Base-by-base conservation (phyloP, 1,140 invertebrate genomes). In the Pomacea maculata region DNA sequence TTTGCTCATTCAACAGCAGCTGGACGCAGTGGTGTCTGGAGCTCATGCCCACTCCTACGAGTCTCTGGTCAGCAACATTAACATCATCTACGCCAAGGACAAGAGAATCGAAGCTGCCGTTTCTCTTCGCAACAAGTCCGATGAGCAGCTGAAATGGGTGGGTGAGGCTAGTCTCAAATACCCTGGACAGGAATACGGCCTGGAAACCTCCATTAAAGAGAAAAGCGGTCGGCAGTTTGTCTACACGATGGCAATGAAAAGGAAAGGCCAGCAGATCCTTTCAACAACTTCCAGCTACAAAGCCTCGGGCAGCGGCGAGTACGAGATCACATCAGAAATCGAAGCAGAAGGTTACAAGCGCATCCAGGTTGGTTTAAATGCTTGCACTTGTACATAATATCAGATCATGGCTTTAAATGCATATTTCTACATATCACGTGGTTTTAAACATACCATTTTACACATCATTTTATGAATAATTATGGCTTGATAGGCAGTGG, bases 161-260 rank as follows among this genome's bases (percentile, higher is more conserved):
- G 82, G 81, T 4, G 80, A 76, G 17, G 79, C 61, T 52, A 82
- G 61, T 19, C 83, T 86, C 34, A 63, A 55, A 29, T 87, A 83
- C 80, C 87, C 86, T 25, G 86, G 86, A 34, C 25, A 73, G 25
- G 19, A 57, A 57, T 57, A 45, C 75, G 29, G 67, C 57, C 12
- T 77, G 63, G 75, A 77, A 34, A 77, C 55, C 64, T 9, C n/a
- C 29, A 29, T 77, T 25, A 77, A 25, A 12, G 67, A 68, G 63
- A 67, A 77, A 63, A 77, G 54, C 7, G 29, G 29, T 65, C 67
- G 74, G 64, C 67, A 83, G 63, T 81, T 83, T 34, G 70, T 83
- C 72, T 70, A 80, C 74, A 80, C 71, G 65, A 34, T 75, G 15
- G 72, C 73, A n/a, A 29, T 80, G 15, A 80, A 78, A 29, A 75